phyloP scores from a whole-genome alignment of 2,888 invertebrate genomes.

The Lottia scabra region DNA sequence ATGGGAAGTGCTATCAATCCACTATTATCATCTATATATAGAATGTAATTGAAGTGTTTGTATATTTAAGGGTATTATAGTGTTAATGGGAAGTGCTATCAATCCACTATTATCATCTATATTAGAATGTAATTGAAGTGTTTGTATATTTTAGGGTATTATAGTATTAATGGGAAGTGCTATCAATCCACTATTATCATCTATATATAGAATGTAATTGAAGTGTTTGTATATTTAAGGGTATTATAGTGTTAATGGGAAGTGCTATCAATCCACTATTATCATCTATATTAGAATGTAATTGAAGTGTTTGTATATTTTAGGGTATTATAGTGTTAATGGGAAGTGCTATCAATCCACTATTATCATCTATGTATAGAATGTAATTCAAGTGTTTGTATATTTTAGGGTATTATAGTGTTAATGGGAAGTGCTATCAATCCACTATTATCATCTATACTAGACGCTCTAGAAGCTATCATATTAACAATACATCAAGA shows the following conservation, averaged over 20 bases:
- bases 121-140: slow-evolving; percentile 82
- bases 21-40: slow-evolving; percentile 80
- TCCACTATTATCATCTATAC: slow-evolving; percentile 79
- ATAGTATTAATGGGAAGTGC: slow-evolving; percentile 80
- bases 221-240: slow-evolving; percentile 31
- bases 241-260: slow-evolving; percentile 62
- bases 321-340: slow-evolving; percentile 62
- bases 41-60: slow-evolving; percentile 74
- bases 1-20: slow-evolving; percentile 73
- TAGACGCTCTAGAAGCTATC: slow-evolving; percentile 89
- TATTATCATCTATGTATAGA: slow-evolving; percentile 82
- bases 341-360: slow-evolving; percentile 70
- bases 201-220: slow-evolving; percentile 89
- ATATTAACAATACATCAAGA: slow-evolving; percentile 90
- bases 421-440: slow-evolving; percentile 69
- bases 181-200: slow-evolving; percentile 74
- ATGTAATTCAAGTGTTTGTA: slow-evolving; percentile 75
- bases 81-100: slow-evolving; percentile 69
- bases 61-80: slow-evolving; percentile 48
- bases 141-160: slow-evolving; percentile 73
- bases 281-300: slow-evolving; percentile 84
- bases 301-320: slow-evolving; percentile 73
- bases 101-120: slow-evolving; percentile 78
- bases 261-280: slow-evolving; percentile 72
- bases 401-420: slow-evolving; percentile 50